Evolutionary conservation across 2,797 vertebrate genomes (phyloP).

Genomic region (Microhierax caerulescens): DNA sequence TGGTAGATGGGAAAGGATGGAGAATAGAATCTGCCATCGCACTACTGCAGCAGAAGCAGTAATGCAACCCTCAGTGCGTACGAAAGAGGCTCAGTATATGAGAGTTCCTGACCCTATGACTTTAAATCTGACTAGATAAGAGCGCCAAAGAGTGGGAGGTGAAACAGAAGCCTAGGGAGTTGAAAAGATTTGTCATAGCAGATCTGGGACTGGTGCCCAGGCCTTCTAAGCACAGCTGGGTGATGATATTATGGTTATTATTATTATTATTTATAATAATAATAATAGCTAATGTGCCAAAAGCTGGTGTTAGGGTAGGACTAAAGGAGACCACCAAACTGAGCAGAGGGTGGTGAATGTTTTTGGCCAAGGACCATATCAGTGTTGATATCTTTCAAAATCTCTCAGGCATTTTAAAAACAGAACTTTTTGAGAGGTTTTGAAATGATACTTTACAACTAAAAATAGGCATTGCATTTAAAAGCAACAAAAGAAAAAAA

Average conservation of each 20-base stretch:
- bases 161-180: constrained; percentile 58
- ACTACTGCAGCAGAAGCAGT: neutral
- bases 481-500: neutral
- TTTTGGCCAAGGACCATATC: neutral
- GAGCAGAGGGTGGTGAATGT: neutral
- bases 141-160: constrained; percentile 61
- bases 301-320: constrained; percentile 5
- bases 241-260: constrained; percentile 57
- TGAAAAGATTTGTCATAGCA: constrained; percentile 62
- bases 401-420: constrained; percentile 6
- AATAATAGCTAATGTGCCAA: constrained; percentile 33
- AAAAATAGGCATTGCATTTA: neutral
- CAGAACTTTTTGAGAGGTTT: neutral
- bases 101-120: constrained; percentile 24
- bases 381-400: neutral
- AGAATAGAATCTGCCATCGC: neutral
- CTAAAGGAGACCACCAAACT: constrained; percentile 29
- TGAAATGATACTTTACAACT: neutral
- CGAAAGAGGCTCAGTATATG: neutral
- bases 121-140: constrained; percentile 65
- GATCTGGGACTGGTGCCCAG: constrained; percentile 58
- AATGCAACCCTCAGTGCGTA: neutral
- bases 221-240: constrained; percentile 60
- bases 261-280: constrained; percentile 22
- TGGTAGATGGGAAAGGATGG: neutral